Base-by-base conservation (phyloP, 2,113 vertebrate species). In the Seriola rivoliana region DNA sequence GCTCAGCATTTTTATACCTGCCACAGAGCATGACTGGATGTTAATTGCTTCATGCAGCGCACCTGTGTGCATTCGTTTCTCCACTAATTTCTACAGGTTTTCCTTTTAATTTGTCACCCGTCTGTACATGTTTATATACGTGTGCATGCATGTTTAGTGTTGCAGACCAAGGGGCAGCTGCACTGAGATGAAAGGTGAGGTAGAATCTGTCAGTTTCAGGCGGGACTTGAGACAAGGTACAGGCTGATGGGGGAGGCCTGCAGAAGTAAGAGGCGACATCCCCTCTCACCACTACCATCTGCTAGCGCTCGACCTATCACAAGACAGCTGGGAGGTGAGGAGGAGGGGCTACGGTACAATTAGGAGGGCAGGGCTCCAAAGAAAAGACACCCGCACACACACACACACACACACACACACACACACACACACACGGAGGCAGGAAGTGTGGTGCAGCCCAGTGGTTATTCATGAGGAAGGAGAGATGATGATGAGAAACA, bases 181-280 rank as follows among this genome's bases (percentile, higher is more conserved):
- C 77, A 78, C 85, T 77, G 76, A 90, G 81, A 86, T 76, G 90
- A 89, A 78, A 81, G 89, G 91, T 90, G 93, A 94, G 93, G 93
- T 94, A 94, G 93, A 94, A 88, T 92, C 85, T 84, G 92, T 90
- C 21, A n/a, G 76, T 81, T 82, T 89, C 68, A 78, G 72, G 71
- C 25, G 55, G 81, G 71, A 86, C 32, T 72, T 54, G 73, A 85
- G 71, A 71, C 32, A 25, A 14, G 63, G 64, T 76, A 42, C 65
- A n/a, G 44, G 72, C 12, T 9, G 5, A 8, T 14, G 14, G 50
- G 52, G 63, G 36, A 46, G 38, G 32, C 21, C 46, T 64, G 58
- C 25, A 75, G 48, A 82, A 73, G 69, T 76, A 25, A 65, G 70
- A 8, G 70, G 64, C 75, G 14, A n/a, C n/a, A 57, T 8, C 36